These are phyloP conservation scores for Clinocottus analis DNA, from an alignment of 2,113 vertebrate genomes.

Conservation along the genomic window DNA sequence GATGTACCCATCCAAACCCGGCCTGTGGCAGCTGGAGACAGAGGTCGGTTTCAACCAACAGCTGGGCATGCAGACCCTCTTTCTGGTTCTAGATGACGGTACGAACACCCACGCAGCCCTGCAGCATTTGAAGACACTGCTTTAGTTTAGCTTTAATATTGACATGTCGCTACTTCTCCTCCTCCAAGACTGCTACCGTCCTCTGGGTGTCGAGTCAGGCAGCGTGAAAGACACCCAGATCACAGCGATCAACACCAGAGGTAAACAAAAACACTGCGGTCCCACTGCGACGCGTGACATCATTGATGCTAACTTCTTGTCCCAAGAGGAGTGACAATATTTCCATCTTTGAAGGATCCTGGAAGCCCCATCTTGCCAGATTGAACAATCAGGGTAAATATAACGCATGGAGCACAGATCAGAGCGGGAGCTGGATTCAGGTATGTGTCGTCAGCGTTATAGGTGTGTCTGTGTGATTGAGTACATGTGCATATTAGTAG, in stretches of 20 bases:
- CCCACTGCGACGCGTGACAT: background rate
- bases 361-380: conserved; percentile 91
- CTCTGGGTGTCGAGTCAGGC: conserved; percentile 88
- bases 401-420: conserved; percentile 92
- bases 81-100: conserved; percentile 92
- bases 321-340: background rate
- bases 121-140: background rate
- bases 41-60: conserved; percentile 89
- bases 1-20: conserved; percentile 92
- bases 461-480: background rate
- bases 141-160: background rate
- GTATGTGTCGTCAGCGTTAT: conserved; percentile 68
- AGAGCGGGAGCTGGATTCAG: conserved; percentile 87
- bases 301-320: background rate
- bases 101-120: conserved; percentile 32
- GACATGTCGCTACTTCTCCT: conserved; percentile 21
- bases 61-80: conserved; percentile 92
- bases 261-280: too few relatives aligned
- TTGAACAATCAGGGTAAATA: conserved; percentile 89
- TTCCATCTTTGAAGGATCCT: conserved; percentile 82
- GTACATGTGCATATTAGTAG: background rate
- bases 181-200: conserved; percentile 86
- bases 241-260: conserved; percentile 81
- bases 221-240: conserved; percentile 88
- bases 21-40: conserved; percentile 93